Percentiles rank a stretch among this genome's conserved stretches.
Conservation (phyloP, 2,797 vertebrate species). For the Propithecus deckenii region DNA sequence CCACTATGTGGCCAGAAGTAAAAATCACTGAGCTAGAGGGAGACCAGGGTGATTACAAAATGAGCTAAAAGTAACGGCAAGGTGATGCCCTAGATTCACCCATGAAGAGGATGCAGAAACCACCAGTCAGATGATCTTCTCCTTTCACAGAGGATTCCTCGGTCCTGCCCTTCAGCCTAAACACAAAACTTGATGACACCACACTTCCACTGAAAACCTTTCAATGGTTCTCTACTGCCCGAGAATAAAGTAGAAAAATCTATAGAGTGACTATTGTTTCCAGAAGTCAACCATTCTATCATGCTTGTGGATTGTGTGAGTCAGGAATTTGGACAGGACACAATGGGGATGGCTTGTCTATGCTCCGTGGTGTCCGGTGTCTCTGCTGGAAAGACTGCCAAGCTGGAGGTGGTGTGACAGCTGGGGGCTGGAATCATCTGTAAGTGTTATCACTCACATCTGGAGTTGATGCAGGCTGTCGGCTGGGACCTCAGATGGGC, state of each 20-base stretch:
- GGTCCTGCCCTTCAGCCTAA: not conserved
- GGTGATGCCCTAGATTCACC: not conserved
- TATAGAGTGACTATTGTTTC: not conserved
- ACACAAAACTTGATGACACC: not conserved
- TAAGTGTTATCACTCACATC: not conserved
- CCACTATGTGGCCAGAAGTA: not conserved
- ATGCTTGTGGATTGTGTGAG: not conserved
- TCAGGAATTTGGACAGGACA: not conserved
- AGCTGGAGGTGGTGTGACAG: not conserved
- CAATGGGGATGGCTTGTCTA: not conserved
- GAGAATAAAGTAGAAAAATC: not conserved
- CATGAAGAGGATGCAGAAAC: not conserved
- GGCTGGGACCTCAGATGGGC: not conserved
- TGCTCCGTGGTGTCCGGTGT: not conserved
- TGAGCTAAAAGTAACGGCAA: not conserved
- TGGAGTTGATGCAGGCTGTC: not conserved
- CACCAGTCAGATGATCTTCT: not conserved
- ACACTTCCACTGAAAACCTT: not conserved
- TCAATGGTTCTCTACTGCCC: not conserved
- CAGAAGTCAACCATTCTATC: not conserved
- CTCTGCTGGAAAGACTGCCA: not conserved
- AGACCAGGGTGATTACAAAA: not conserved
- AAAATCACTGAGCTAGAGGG: not conserved
- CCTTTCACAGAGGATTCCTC: not conserved
- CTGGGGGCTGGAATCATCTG: not conserved